A percentile compares a stretch with the other conserved stretches of the same genome.
Evolutionary conservation across 2,797 vertebrate species (phyloP).

Genomic region (Lophotriccus pileatus): DNA sequence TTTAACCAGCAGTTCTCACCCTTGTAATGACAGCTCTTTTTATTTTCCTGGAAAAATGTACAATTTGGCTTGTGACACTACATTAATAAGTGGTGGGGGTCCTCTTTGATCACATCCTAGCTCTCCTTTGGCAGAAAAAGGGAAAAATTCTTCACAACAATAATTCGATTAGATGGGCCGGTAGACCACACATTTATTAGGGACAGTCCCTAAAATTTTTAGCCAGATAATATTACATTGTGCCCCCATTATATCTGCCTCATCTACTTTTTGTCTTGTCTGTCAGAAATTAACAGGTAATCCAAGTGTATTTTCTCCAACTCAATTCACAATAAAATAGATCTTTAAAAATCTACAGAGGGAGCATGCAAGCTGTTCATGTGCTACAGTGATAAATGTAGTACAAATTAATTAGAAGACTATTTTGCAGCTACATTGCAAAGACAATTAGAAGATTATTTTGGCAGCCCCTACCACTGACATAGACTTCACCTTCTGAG

Average conservation of each 20-base stretch:
- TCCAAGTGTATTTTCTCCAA: not conserved
- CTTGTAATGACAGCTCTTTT: not conserved
- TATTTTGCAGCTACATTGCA: not conserved
- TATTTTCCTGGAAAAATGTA: not conserved
- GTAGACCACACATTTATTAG: not conserved
- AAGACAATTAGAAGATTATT: not conserved
- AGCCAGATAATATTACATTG: not conserved
- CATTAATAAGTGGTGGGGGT: not conserved
- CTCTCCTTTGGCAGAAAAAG: not conserved
- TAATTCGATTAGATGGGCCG: not conserved
- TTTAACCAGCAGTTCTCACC: not conserved
- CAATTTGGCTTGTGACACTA: not conserved
- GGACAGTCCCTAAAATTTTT: not conserved
- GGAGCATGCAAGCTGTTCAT: not conserved
- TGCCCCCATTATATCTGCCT: conserved; percentile 3
- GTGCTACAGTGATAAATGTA: not conserved
- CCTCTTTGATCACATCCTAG: not conserved
- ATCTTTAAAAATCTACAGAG: not conserved
- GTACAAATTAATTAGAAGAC: not conserved
- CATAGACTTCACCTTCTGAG: not conserved
- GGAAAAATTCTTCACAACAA: not conserved
- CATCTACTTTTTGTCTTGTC: conserved; percentile 21
- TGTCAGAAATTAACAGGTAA: conserved; percentile 29
- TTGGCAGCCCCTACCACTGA: not conserved
- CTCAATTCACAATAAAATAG: not conserved